Percentiles rank a stretch among this genome's conserved stretches.
These are phyloP conservation scores for Corythucha ciliata DNA, from an alignment of 2,888 invertebrate genomes.

Conservation along the genomic window DNA sequence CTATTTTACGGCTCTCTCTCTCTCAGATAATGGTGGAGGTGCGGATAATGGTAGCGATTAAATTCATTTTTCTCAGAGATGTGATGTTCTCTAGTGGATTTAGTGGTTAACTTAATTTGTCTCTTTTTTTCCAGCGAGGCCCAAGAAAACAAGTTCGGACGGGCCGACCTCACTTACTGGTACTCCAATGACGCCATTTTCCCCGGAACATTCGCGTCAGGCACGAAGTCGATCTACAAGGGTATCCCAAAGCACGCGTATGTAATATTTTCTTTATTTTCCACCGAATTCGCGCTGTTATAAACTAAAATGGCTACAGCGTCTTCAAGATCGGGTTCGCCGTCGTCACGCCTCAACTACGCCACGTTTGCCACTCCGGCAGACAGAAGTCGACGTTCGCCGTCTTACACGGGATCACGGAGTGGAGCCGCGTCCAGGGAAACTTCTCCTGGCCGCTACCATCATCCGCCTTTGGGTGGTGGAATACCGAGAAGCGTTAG, in stretches of 20 bases:
- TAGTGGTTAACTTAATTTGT: neutral
- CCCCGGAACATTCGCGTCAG: slow-evolving; percentile 39
- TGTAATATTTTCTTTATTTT: slow-evolving; percentile 41
- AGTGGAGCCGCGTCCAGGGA: slow-evolving; percentile 39
- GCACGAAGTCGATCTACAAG: slow-evolving; percentile 60
- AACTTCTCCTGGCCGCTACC: slow-evolving; percentile 44
- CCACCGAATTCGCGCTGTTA: neutral
- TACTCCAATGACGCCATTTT: slow-evolving; percentile 46
- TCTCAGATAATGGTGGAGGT: no score
- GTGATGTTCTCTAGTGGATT: slow-evolving; percentile 11
- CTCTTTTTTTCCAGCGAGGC: slow-evolving; percentile 32
- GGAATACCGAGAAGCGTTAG: neutral
- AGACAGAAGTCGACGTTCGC: slow-evolving; percentile 42
- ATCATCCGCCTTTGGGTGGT: slow-evolving; percentile 32
- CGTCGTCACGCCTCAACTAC: slow-evolving; percentile 74
- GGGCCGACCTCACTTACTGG: slow-evolving; percentile 29
- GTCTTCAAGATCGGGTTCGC: slow-evolving; percentile 86
- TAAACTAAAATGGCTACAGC: slow-evolving; percentile 49
- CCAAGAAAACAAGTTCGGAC: slow-evolving; percentile 31
- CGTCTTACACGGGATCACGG: slow-evolving; percentile 32
- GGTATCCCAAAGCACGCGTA: slow-evolving; percentile 89
- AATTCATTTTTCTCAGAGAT: no score
- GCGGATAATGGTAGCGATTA: no score
- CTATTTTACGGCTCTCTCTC: neutral
- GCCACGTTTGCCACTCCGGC: slow-evolving; percentile 50